phyloP scores from a whole-genome alignment of 2,888 invertebrate genomes.

The Melanostoma scalare region DNA sequence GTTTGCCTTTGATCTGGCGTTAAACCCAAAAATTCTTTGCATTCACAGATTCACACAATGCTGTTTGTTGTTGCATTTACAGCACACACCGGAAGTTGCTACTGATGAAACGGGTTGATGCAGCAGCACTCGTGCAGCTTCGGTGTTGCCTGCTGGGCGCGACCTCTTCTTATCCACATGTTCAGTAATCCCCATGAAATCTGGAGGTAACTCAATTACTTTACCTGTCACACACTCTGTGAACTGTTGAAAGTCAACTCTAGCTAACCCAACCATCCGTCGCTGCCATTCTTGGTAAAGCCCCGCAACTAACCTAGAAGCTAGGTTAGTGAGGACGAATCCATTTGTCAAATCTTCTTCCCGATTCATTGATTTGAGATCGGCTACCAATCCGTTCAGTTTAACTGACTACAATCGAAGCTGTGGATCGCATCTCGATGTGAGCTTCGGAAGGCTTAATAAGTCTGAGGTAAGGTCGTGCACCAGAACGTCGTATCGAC shows the following conservation, averaged over 20 bases:
- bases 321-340: not conserved
- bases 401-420: not conserved
- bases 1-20: not conserved
- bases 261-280: not conserved
- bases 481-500: not conserved
- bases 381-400: conserved; percentile 1
- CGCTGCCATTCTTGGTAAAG: not conserved
- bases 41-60: not conserved
- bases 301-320: not conserved
- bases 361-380: conserved; percentile 10
- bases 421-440: not conserved
- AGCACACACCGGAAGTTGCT: not conserved
- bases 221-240: not conserved
- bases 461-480: not conserved
- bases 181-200: too few species aligned
- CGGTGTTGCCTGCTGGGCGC: too few species aligned
- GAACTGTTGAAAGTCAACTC: too few species aligned
- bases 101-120: not conserved
- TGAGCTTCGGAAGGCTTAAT: not conserved
- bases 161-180: too few species aligned
- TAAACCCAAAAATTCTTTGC: not conserved
- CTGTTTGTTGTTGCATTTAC: not conserved
- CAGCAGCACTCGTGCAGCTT: not conserved
- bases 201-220: conserved; percentile 5
- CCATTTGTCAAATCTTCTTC: conserved; percentile 17